Evolutionary conservation across 2,113 vertebrate species (phyloP), one percentile per base, ranked within the genome.

Genomic region (Neotoma lepida): DNA sequence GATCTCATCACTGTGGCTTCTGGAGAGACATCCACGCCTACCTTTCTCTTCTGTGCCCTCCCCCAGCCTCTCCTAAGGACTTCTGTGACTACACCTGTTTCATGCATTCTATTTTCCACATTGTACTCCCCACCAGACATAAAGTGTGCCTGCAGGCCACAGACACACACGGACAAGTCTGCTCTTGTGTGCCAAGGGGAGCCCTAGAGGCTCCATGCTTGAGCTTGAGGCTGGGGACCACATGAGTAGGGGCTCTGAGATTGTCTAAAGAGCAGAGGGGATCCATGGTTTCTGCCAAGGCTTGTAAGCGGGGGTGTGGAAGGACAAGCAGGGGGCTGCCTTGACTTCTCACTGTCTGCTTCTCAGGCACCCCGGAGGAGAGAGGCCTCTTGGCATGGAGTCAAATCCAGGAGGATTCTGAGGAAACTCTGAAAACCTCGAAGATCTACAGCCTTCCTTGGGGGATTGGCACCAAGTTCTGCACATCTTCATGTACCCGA

Each of bases 361-460:
- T 39, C 1, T 22, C 41, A 99, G 99, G 99, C 91, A 99, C 99
- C 30, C 98, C 97, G 95, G 98, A 98, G 66, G 99, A 99, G 95
- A 98, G 99, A 12, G 99, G 99, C 5, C 98, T 99, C 44, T 81
- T 98, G 77, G 97, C 98, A 0, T 99, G 99, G 99, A 99, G 98
- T 95, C 97, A 98, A n/a, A 97, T 97, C 85, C 98, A 99, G 13
- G 94, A 98, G 28, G 98, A 98, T 0, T 96, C 26, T 0, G 98
- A 97, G n/a, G 98, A 97, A 89, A 97, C 97, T 0, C 81, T 95
- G 24, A 98, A 98, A 13, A 18, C 98, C 35, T 96, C 95, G 6
- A 96, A 99, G 30, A 98, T 99, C 94, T 99, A 99, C 68, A 90
- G 98, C 91, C 98, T 99, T 76, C 99, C 99, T 0, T 99, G 99